These are phyloP conservation scores for Synanthedon myopaeformis DNA, from an alignment of 2,888 invertebrate genomes.

Conservation along the genomic window DNA sequence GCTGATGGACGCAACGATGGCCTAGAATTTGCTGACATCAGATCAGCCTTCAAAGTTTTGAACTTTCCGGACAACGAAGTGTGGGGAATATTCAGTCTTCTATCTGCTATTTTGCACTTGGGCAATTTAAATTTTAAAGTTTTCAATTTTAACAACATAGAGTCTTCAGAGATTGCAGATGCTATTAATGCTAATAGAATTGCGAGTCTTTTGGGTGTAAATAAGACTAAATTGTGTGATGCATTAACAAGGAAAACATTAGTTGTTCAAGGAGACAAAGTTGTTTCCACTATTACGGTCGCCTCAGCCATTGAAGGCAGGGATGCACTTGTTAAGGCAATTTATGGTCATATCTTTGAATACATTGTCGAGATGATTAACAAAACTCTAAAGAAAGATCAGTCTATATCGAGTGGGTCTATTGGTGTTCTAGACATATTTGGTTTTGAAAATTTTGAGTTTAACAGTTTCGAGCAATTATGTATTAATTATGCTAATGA, in stretches of 20 bases:
- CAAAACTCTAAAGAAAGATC: slow-evolving; percentile 79
- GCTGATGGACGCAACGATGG: slow-evolving; percentile 88
- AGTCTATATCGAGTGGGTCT: slow-evolving; percentile 71
- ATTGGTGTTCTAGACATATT: slow-evolving; percentile 97
- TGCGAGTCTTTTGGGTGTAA: slow-evolving; percentile 78
- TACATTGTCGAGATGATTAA: slow-evolving; percentile 93
- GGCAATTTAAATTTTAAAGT: slow-evolving; percentile 91
- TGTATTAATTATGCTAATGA: slow-evolving; percentile 98
- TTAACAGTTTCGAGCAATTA: slow-evolving; percentile 94
- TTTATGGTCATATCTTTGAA: slow-evolving; percentile 92
- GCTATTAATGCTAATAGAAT: slow-evolving; percentile 75
- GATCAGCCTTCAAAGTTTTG: slow-evolving; percentile 92
- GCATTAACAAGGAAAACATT: slow-evolving; percentile 90
- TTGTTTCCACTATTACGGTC: slow-evolving; percentile 80
- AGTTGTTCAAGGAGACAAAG: slow-evolving; percentile 84
- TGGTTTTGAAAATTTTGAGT: slow-evolving; percentile 95
- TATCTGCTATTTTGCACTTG: slow-evolving; percentile 90
- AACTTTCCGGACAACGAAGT: slow-evolving; percentile 88
- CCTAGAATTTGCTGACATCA: slow-evolving; percentile 87
- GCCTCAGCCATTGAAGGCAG: slow-evolving; percentile 85
- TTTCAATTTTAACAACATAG: slow-evolving; percentile 82
- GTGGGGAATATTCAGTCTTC: slow-evolving; percentile 84
- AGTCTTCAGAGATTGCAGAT: slow-evolving; percentile 88
- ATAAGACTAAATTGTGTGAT: slow-evolving; percentile 76
- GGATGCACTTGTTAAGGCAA: slow-evolving; percentile 93